These are phyloP conservation scores for Sapayoa aenigma DNA, from an alignment of 2,113 vertebrate genomes.

Conservation along the genomic window DNA sequence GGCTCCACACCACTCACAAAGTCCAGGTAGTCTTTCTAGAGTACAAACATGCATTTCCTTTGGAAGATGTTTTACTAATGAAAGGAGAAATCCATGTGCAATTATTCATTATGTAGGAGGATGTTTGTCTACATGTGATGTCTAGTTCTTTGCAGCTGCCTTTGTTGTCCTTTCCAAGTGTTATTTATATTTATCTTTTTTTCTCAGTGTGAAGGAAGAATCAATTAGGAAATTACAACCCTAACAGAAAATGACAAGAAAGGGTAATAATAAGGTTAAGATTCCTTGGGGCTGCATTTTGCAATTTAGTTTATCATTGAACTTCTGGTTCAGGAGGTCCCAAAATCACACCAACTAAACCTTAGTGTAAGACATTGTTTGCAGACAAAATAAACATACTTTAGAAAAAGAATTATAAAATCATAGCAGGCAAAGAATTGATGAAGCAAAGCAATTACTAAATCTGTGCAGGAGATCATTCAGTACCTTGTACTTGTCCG, in stretches of 20 bases:
- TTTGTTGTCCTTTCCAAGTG: not conserved
- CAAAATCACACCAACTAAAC: not conserved
- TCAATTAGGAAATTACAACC: not conserved
- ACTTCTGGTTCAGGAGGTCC: not conserved
- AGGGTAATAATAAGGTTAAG: not conserved
- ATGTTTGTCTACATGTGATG: not conserved
- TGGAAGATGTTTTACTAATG: not conserved
- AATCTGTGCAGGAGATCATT: not conserved
- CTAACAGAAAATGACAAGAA: not conserved
- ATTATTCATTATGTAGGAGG: not conserved
- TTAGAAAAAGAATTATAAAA: not conserved
- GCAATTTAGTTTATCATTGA: not conserved
- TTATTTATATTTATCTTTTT: constrained; percentile 5
- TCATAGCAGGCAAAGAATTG: not conserved
- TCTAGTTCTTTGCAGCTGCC: not conserved
- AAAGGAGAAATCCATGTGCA: not conserved
- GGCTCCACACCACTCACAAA: not conserved
- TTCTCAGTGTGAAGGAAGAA: not conserved
- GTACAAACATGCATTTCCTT: not conserved
- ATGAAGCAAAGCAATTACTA: not conserved
- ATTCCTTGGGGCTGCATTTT: not conserved
- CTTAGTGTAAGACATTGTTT: not conserved
- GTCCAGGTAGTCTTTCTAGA: not conserved
- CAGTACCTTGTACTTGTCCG: not conserved
- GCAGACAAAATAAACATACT: not conserved